Base-by-base conservation (phyloP, 2,113 vertebrate species). In the Anoura caudifer region DNA sequence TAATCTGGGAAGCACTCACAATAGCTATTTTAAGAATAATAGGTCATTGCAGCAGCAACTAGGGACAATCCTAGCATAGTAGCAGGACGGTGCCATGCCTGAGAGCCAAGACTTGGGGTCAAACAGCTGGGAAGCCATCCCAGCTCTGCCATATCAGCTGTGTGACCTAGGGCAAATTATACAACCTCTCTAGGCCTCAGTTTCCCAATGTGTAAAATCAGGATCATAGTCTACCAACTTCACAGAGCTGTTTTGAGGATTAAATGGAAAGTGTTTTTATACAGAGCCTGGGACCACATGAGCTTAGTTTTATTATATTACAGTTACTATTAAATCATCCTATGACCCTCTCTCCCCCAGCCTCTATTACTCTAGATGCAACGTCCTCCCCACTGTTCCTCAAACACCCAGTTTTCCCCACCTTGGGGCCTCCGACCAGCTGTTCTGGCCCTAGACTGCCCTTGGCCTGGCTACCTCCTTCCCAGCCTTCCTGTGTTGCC, bases 351-450 rank as follows among this genome's bases (percentile, higher is more conserved):
- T 33, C 26, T 12, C 12, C 45, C 36, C 15, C 12, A 13, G 33
- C 12, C 36, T 41, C 36, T 56, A 36, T 33, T 7, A 47, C 56
- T 54, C 59, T 17, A 52, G 50, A 20, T 3, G n/a, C 7, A 13
- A 10, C 3, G 24, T 36, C 15, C 43, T n/a, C 45, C 52, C 16
- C 6, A 0, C 14, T 4, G 7, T 20, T 54, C 81, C 72, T 7
- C 79, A 50, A 24, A 17, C 24, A 50, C 22, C 41, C 59, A 47
- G n/a, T 28, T 36, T 26, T 36, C 65, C 87, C 45, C 45, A 67
- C 47, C 8, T 6, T 1, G 0, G 19, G 28, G 50, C 67, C 8
- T 31, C 69, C 26, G 13, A 52, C 22, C 7, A 0, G 9, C n/a
- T 43, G 4, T 17, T 24, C 8, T 4, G 9, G 81, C 36, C 63